Evolutionary conservation across 2,797 vertebrate species (phyloP), one percentile per base, ranked within the genome.

Genomic region (Hyperoplus lanceolatus): DNA sequence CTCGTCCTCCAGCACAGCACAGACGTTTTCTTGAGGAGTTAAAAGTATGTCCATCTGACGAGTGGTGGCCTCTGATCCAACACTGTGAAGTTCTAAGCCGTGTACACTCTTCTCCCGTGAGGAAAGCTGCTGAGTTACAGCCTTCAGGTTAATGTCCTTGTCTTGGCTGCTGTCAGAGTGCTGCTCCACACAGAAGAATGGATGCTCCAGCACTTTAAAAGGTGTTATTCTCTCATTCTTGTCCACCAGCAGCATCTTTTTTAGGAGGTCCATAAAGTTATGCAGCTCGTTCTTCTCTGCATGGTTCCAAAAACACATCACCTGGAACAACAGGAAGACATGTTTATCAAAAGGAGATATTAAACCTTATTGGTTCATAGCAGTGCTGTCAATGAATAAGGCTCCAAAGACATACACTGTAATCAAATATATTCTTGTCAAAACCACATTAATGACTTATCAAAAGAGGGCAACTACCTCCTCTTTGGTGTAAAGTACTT

Each of bases 161-260:
- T 46, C 29, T 21, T 49, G 36, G 45, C 43, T 64, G 45, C 51
- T 56, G 36, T 56, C 16, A 12, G 16, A 14, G 51, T 56, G 43
- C 5, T 15, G 63, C 56, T 75, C 64, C 54, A 65, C 55, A 45
- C 46, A 51, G 63, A 75, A 36, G 14, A 67, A 66, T 4, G 46
- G 63, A 59, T 59, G 63, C 39, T 51, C 18, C 46, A 42, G 46
- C 18, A 75, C 46, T 53, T 43, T 14, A 1, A 42, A 2, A 0
- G 63, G 55, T 36, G 7, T 66, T 58, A 75, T 66, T 38, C 55
- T 5, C 11, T 1, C 2, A 0, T 14, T 11, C 4, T 58, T 9
- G 54, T 74, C 46, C n/a, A 66, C 18, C 6, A 42, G 7, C 45
- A 74, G 54, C 45, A 74, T 74, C 18, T 50, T 60, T 53, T 75